phyloP scores from a whole-genome alignment of 2,888 invertebrate genomes.

The Drosophila rubida region DNA sequence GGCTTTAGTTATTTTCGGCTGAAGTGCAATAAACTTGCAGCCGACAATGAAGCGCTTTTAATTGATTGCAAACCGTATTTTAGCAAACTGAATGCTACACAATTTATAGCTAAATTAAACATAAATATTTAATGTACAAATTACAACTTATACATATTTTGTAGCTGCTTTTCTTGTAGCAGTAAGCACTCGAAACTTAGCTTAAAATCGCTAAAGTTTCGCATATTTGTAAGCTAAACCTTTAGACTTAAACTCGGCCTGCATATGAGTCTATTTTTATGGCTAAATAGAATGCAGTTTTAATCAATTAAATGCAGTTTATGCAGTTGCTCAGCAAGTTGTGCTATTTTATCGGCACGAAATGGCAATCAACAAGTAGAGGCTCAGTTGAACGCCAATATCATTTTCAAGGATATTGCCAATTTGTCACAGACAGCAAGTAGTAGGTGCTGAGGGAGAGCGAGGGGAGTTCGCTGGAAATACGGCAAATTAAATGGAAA shows the following conservation, averaged over 20 bases:
- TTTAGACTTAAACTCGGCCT: too few species aligned
- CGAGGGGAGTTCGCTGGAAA: slow-evolving; percentile 3
- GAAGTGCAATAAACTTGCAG: slow-evolving; percentile 73
- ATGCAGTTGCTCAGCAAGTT: too few species aligned
- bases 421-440: slow-evolving; percentile 9
- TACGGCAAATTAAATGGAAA: slow-evolving; percentile 62
- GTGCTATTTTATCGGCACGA: too few species aligned
- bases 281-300: too few species aligned
- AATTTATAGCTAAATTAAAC: not conserved
- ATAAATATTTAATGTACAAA: too few species aligned
- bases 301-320: not conserved
- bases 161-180: too few species aligned
- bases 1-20: slow-evolving; percentile 16
- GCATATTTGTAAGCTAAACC: too few species aligned
- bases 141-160: too few species aligned
- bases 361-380: not conserved
- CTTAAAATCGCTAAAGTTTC: too few species aligned
- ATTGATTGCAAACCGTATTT: not conserved
- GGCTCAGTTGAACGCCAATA: not conserved
- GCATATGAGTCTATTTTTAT: too few species aligned
- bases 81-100: not conserved
- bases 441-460: not conserved
- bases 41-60: slow-evolving; percentile 65
- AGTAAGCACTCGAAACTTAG: too few species aligned
- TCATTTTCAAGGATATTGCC: not conserved